These are phyloP conservation scores for Tetramorium parvispinum DNA, from an alignment of 1,140 invertebrate genomes.

Conservation along the genomic window DNA sequence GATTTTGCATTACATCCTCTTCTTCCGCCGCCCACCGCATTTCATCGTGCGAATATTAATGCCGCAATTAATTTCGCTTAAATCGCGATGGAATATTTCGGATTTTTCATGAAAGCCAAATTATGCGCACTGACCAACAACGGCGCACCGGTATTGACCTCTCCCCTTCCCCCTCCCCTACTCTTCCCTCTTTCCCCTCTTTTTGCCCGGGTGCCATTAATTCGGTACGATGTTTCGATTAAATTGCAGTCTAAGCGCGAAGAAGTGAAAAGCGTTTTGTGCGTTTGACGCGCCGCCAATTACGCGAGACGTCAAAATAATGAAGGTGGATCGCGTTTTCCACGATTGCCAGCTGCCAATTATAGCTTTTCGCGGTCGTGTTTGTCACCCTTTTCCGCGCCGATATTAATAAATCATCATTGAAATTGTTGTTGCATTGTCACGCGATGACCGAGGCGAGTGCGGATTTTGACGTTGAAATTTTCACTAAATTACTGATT, in stretches of 20 bases:
- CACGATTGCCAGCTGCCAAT: constrained; percentile 60
- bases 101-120: constrained; percentile 57
- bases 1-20: constrained; percentile 43
- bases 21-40: constrained; percentile 14
- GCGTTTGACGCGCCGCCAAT: constrained; percentile 60
- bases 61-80: constrained; percentile 61
- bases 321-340: constrained; percentile 60
- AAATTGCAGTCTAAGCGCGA: constrained; percentile 61
- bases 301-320: constrained; percentile 62
- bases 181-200: constrained; percentile 16
- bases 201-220: constrained; percentile 21
- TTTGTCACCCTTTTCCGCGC: constrained; percentile 53
- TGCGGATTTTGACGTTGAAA: constrained; percentile 53
- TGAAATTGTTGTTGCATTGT: constrained; percentile 62
- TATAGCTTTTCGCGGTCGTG: constrained; percentile 56
- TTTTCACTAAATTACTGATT: constrained; percentile 55
- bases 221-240: constrained; percentile 60
- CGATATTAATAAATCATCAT: constrained; percentile 61
- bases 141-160: constrained; percentile 21
- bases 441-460: constrained; percentile 33
- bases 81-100: constrained; percentile 55
- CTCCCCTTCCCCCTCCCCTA: background rate
- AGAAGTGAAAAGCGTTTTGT: constrained; percentile 61
- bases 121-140: constrained; percentile 56
- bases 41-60: constrained; percentile 58